Evolutionary conservation across 2,797 vertebrate species (phyloP).

Genomic region (Coluber constrictor): DNA sequence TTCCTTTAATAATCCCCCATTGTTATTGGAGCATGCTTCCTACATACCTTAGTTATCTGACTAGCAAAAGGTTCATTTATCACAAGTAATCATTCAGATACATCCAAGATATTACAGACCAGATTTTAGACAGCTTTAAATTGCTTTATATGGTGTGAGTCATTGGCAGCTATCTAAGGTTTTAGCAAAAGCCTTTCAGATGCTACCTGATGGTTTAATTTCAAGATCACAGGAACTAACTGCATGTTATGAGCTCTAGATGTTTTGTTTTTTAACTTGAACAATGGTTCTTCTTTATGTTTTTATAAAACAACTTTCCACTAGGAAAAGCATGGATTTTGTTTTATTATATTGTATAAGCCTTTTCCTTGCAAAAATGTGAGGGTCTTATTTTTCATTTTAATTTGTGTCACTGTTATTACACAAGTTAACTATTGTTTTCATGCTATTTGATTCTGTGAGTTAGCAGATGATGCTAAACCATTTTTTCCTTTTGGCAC

Average conservation of each 20-base stretch:
- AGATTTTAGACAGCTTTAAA: not conserved
- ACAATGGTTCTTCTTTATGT: not conserved
- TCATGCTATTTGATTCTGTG: not conserved
- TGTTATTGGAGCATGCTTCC: no score
- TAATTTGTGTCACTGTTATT: not conserved
- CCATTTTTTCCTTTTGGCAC: not conserved
- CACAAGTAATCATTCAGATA: not conserved
- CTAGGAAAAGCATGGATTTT: not conserved
- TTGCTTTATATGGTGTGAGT: not conserved
- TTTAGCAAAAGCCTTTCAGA: not conserved
- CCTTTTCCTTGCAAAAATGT: not conserved
- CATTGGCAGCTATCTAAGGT: not conserved
- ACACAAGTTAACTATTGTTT: constrained; percentile 2
- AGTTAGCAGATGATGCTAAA: constrained; percentile 5
- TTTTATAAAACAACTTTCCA: not conserved
- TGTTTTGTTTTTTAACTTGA: not conserved
- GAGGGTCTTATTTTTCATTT: not conserved
- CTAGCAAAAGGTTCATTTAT: not conserved
- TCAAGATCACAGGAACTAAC: not conserved
- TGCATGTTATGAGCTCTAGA: not conserved
- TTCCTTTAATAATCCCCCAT: no score
- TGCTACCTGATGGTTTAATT: not conserved
- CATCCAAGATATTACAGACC: not conserved
- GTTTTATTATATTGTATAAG: not conserved
- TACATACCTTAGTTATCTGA: no score